phyloP scores from a whole-genome alignment of 1,140 invertebrate species.

The Patella vulgata region DNA sequence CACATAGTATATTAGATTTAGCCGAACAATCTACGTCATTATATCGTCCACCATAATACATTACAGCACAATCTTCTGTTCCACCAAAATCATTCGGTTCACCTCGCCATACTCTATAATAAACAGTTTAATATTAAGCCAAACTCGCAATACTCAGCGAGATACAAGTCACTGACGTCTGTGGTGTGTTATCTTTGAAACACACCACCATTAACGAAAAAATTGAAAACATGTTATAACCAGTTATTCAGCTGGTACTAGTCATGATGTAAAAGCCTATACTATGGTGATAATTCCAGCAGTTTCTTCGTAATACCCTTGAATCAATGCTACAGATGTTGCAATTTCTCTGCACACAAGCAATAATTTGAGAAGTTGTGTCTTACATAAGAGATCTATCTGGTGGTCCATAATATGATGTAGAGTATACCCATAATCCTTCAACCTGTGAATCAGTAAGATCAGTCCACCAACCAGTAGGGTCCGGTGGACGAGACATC shows the following conservation, averaged over 20 bases:
- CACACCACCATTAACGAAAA: too few species aligned
- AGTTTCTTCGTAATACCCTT: too few species aligned
- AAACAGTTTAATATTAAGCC: background rate
- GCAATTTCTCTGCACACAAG: too few species aligned
- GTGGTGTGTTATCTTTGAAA: too few species aligned
- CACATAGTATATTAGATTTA: conserved; percentile 30
- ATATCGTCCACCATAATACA: conserved; percentile 37
- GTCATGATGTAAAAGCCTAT: too few species aligned
- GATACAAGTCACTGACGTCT: too few species aligned
- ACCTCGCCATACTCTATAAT: conserved; percentile 34
- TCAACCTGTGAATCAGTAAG: conserved; percentile 31
- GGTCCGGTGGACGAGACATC: background rate
- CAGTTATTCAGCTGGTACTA: too few species aligned
- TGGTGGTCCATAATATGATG: conserved; percentile 22
- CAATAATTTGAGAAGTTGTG: too few species aligned
- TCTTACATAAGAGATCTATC: conserved; percentile 3
- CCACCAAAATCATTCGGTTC: conserved; percentile 39
- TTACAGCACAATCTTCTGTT: conserved; percentile 38
- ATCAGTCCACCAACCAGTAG: conserved; percentile 36
- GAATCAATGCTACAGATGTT: too few species aligned
- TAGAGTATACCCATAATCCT: conserved; percentile 35
- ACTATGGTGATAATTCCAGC: too few species aligned
- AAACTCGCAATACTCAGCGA: too few species aligned
- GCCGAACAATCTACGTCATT: conserved; percentile 34
- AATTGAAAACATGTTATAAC: too few species aligned